Evolutionary conservation across 2,113 vertebrate species (phyloP), one percentile per base, ranked within the genome.

Genomic region (Brachyhypopomus occidentalis): DNA sequence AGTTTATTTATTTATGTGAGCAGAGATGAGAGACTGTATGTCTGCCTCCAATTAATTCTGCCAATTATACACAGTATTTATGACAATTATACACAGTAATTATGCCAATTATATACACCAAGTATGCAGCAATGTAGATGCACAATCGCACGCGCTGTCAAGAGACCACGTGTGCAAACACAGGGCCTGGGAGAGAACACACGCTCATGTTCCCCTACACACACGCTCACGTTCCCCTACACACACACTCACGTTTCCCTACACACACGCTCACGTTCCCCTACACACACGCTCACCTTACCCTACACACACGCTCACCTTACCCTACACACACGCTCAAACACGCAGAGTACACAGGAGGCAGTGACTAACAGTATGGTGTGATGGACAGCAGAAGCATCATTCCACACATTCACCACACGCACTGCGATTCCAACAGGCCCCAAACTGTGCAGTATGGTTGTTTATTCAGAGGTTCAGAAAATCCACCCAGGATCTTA

Each of bases 1-100:
- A 16, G 19, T 78, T 86, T 81, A 86, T 81, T 85, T 85, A 85
- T 85, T 83, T 79, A 83, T 83, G 58, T 59, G 64, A 78, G 74
- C 72, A 14, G 60, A 70, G 69, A 45, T 48, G 55, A 60, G 23
- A 82, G 55, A 79, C 59, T 27, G 34, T 30, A 82, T 41, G 77
- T 80, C 60, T 38, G 62, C 45, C 74, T 70, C 67, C 14, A 60
- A 83, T 79, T 84, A 75, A 86, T 82, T 85, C 78, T 74, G 45
- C 77, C 30, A 84, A 59, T 73, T 83, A 79, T 23, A 79, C 48
- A 63, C 22, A 30, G 85, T 30, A 30, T 30, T 83, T 85, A 81
- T 72, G 48, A 74, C 30, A 84, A 60, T 74, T 84, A 80, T 25
- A 78, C 30, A 66, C 23, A 71, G 30, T 84, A 75, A 87, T 83